These are phyloP conservation scores for Xiphias gladius DNA, from an alignment of 2,113 vertebrate genomes.

Conservation along the genomic window DNA sequence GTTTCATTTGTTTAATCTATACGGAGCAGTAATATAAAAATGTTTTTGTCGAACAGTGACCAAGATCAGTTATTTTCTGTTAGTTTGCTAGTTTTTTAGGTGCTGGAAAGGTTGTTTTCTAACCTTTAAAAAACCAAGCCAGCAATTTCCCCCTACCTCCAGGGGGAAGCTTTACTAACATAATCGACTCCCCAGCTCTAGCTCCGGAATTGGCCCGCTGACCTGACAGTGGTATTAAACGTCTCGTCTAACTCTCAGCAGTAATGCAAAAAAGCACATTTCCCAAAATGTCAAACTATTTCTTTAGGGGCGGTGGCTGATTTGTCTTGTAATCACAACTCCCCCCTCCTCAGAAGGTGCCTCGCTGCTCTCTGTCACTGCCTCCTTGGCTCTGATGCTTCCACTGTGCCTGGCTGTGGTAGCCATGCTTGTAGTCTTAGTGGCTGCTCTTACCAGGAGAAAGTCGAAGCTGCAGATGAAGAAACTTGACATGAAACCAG, in stretches of 20 bases:
- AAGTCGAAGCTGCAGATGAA: slow-evolving; percentile 36
- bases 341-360: neutral
- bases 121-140: too few species aligned
- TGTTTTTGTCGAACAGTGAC: too few species aligned
- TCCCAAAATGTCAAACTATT: neutral
- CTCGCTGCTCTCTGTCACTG: neutral
- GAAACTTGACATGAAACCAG: slow-evolving; percentile 59
- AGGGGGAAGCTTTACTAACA: too few species aligned
- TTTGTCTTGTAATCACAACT: neutral
- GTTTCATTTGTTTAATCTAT: too few species aligned
- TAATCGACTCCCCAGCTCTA: too few species aligned
- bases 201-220: neutral
- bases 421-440: slow-evolving; percentile 23
- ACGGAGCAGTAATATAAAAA: too few species aligned
- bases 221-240: neutral
- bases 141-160: neutral
- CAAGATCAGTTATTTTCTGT: too few species aligned
- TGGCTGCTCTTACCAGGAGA: slow-evolving; percentile 59
- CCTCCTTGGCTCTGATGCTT: slow-evolving; percentile 61
- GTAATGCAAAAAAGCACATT: neutral
- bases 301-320: neutral
- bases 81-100: too few species aligned
- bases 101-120: too few species aligned
- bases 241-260: neutral
- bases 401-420: slow-evolving; percentile 58